Base-by-base conservation (phyloP, 2,888 invertebrate genomes). In the Pyrrhosoma nymphula region DNA sequence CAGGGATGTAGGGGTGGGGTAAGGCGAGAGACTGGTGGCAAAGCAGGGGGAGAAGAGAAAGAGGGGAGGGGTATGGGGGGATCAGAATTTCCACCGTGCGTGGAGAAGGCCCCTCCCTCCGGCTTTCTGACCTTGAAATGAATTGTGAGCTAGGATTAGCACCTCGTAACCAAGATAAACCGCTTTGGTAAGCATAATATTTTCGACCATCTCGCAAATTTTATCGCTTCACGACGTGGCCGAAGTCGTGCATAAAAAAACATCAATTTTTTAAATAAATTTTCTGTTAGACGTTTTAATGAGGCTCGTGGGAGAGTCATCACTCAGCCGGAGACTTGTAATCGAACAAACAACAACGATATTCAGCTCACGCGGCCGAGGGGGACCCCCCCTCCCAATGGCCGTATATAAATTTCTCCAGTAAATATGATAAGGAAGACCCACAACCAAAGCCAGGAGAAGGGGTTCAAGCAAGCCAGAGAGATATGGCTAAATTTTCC, bases 81-180 rank as follows among this genome's bases (percentile, higher is more conserved):
- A 56, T 69, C 18, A 63, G 60, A 63, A 63, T 47, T 75, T 69
- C 47, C 56, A 89, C 39, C 69, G 69, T 69, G 47, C 69, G 47
- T 35, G 91, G 91, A 63, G 63, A 69, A 55, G n/a, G 26, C 55
- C 35, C 63, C 47, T 69, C 69, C 63, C 69, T 69, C 69, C 26
- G 26, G 47, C 75, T 93, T 47, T n/a, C 93, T 93, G 69, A 69
- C 69, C 69, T 93, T 93, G 69, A 93, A 93, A 93, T 93, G 93
- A 93, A 69, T 93, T 69, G 39, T 35, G n/a, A 47, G 35, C 55
- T 35, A 90, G 39, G 93, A 63, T 93, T 93, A 93, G 69, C 93
- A 93, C 93, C 93, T 93, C 93, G 75, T 93, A 93, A 93, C 69
- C 75, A 93, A 75, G 93, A 93, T 93, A 69, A 93, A 93, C 69